Conservation (phyloP, 2,797 vertebrate species). For the Sebastes cheni region DNA sequence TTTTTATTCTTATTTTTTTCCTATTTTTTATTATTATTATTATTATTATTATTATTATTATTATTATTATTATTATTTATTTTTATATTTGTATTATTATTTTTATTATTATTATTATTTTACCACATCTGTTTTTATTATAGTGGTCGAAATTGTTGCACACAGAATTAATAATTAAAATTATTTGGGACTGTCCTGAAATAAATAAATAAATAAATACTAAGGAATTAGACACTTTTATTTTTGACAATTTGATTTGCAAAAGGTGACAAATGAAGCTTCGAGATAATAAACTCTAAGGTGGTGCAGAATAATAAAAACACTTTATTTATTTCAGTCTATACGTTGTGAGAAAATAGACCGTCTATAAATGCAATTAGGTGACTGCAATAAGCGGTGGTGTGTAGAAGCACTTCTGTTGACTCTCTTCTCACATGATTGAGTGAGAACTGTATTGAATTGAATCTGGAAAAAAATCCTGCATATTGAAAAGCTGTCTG, state of each 20-base stretch:
- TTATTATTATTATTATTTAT: neutral
- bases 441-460: constrained; percentile 29
- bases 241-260: neutral
- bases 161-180: neutral
- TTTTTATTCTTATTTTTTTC: neutral
- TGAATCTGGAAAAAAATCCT: constrained; percentile 50
- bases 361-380: constrained; percentile 5
- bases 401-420: constrained; percentile 19
- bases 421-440: constrained; percentile 26
- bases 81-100: neutral
- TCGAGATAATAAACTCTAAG: neutral
- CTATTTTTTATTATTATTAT: neutral
- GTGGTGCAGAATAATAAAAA: neutral
- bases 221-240: neutral
- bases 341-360: constrained; percentile 8
- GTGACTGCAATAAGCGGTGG: neutral
- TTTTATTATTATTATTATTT: neutral
- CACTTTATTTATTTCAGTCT: neutral
- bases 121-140: neutral
- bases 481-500: constrained; percentile 51
- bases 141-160: neutral
- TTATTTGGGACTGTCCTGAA: neutral
- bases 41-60: neutral
- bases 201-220: neutral
- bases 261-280: neutral